These are phyloP conservation scores for Ephialtes manifestator DNA, from an alignment of 2,888 invertebrate genomes.

Conservation along the genomic window DNA sequence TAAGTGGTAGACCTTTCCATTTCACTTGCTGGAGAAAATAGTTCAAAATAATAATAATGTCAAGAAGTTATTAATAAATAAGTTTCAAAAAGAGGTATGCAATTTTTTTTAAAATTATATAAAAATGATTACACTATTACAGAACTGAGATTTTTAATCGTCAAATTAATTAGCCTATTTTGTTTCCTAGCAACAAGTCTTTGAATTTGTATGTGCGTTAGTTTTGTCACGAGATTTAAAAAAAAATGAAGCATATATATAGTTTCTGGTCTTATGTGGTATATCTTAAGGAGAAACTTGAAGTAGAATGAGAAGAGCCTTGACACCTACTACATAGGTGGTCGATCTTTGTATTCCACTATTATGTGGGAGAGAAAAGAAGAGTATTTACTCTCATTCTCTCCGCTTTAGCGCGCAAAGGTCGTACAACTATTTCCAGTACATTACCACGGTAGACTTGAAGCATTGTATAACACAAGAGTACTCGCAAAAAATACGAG, in stretches of 20 bases:
- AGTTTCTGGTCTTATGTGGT: neutral
- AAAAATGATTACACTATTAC: too few relatives aligned
- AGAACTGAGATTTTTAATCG: too few relatives aligned
- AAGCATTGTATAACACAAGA: neutral
- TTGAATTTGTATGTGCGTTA: constrained; percentile 4
- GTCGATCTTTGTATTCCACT: neutral
- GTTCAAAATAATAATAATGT: too few relatives aligned
- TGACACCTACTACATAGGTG: neutral
- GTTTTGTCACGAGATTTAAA: constrained; percentile 5
- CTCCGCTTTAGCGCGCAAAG: neutral
- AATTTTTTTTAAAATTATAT: too few relatives aligned
- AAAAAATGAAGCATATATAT: constrained; percentile 1
- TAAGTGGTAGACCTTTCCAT: too few relatives aligned
- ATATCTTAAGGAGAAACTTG: neutral
- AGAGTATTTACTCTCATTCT: neutral
- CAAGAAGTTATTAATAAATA: too few relatives aligned
- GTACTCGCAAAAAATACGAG: constrained; percentile 4
- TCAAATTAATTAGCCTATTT: too few relatives aligned
- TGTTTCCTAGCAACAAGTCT: neutral
- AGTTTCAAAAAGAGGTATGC: too few relatives aligned
- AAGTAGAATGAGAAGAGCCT: neutral
- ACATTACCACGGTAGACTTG: constrained; percentile 36
- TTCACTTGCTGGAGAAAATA: too few relatives aligned
- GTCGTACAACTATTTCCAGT: constrained; percentile 28
- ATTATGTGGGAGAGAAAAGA: neutral